These are phyloP conservation scores for Bombus confusus DNA, from an alignment of 1,140 invertebrate genomes.

Conservation along the genomic window DNA sequence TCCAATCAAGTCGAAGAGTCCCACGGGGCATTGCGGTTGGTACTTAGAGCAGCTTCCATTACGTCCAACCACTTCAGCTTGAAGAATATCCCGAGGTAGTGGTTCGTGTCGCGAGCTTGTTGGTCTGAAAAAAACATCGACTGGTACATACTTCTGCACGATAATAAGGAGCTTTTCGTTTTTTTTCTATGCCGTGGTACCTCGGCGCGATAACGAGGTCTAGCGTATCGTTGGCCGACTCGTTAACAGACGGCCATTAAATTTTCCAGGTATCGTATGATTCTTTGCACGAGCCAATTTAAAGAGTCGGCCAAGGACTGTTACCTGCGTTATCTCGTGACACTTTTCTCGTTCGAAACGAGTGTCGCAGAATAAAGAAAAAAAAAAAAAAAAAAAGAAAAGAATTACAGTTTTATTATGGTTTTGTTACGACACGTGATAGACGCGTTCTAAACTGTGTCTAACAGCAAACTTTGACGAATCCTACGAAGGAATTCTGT, in stretches of 20 bases:
- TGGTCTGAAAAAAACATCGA: conserved; percentile 70
- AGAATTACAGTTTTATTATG: neutral
- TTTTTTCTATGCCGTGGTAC: neutral
- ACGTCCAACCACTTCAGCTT: conserved; percentile 78
- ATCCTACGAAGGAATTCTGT: neutral
- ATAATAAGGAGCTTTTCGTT: conserved; percentile 39
- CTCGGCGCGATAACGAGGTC: conserved; percentile 11
- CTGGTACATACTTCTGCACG: neutral
- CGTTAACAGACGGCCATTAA: conserved; percentile 38
- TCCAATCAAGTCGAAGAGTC: conserved; percentile 81
- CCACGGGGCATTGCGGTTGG: conserved; percentile 77
- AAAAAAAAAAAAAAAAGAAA: neutral
- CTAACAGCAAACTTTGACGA: too few species aligned
- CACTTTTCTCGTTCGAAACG: neutral
- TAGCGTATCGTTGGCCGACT: neutral
- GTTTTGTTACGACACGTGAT: neutral
- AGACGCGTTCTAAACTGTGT: neutral
- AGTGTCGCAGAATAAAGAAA: too few species aligned
- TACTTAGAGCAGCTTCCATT: conserved; percentile 79
- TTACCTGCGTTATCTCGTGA: neutral
- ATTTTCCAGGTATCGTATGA: neutral
- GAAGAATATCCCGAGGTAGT: conserved; percentile 75
- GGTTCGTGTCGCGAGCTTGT: conserved; percentile 76
- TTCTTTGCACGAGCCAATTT: conserved; percentile 14
- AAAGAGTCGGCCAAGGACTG: neutral